Evolutionary conservation across 2,797 vertebrate genomes (phyloP), one percentile per base, ranked within the genome.

Genomic region (Pseudochromis fuscus): DNA sequence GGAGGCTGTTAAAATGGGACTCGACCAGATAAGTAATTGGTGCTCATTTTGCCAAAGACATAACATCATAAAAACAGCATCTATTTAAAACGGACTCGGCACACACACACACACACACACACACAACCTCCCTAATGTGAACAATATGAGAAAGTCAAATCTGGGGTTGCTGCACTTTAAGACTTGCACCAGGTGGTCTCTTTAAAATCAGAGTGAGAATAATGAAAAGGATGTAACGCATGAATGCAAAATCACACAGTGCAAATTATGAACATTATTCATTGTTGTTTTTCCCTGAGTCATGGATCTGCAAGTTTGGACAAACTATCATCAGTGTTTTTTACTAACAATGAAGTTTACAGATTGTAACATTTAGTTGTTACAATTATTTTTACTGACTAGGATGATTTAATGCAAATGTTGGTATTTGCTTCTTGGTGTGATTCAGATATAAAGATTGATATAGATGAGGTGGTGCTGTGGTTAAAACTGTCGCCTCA

Each of bases 11-110:
- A 73, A 81, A 86, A 82, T 82, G 40, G 56, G 81, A 84, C 82
- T 87, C 77, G 42, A 82, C 76, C 86, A 88, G 86, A 88, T 86
- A 87, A 86, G 84, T 89, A 87, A 89, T 81, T 87, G 55, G 72
- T 66, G 67, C 55, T 75, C 66, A 71, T 87, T 88, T 82, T 88
- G 86, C 85, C 89, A 89, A 88, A 85, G 83, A 90, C 77, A 62
- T 79, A 73, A 79, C 72, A 82, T 75, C 75, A 84, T 83, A 76
- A 84, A 88, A 87, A 76, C 69, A 78, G 65, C 69, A 71, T 83
- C 69, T 62, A 73, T 81, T 75, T 87, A 69, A 75, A 79, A 82
- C 72, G 73, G 31, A 74, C 75, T 72, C 79, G 82, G 72, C 78
- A 51, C 58, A n/a, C 58, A 57, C 15, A 30, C 19, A 52, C 38